Evolutionary conservation across 2,888 invertebrate species (phyloP).

Genomic region (Ormyrus thymus): DNA sequence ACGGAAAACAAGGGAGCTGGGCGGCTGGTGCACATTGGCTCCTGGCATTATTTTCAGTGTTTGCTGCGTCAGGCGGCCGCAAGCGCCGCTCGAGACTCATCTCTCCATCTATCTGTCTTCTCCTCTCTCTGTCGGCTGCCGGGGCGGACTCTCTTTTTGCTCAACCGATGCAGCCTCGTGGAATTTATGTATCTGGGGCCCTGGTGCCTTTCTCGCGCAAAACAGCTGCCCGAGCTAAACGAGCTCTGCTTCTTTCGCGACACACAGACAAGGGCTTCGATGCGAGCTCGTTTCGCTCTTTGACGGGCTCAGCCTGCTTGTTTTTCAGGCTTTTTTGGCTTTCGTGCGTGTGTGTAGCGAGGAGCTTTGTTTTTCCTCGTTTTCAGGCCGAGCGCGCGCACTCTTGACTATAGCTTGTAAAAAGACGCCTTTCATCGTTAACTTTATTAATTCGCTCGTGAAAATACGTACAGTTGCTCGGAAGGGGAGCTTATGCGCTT

Average conservation of each 20-base stretch:
- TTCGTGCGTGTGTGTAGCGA: background rate
- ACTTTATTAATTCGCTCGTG: no score
- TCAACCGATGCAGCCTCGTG: slow-evolving; percentile 8
- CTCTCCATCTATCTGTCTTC: slow-evolving; percentile 25
- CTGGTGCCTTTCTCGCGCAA: slow-evolving; percentile 17
- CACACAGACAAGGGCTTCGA: no score
- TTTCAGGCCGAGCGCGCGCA: no score
- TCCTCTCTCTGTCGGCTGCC: background rate
- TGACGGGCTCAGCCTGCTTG: no score
- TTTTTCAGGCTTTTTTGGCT: background rate
- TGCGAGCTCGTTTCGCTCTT: no score
- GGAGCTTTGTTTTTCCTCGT: background rate
- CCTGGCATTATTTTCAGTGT: slow-evolving; percentile 68
- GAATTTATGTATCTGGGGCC: slow-evolving; percentile 35
- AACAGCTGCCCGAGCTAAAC: slow-evolving; percentile 44
- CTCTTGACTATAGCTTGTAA: no score
- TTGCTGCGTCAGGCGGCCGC: slow-evolving; percentile 65
- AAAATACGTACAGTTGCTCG: no score
- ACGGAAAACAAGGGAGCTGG: slow-evolving; percentile 15
- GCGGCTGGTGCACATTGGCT: slow-evolving; percentile 63
- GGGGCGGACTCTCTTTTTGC: background rate
- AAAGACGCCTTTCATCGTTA: no score
- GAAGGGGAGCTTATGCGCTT: no score
- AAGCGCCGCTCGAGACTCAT: slow-evolving; percentile 40
- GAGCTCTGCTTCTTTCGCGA: slow-evolving; percentile 2